Evolutionary conservation across 2,888 invertebrate genomes (phyloP), one percentile per base, ranked within the genome.

Genomic region (Philaethria dido): DNA sequence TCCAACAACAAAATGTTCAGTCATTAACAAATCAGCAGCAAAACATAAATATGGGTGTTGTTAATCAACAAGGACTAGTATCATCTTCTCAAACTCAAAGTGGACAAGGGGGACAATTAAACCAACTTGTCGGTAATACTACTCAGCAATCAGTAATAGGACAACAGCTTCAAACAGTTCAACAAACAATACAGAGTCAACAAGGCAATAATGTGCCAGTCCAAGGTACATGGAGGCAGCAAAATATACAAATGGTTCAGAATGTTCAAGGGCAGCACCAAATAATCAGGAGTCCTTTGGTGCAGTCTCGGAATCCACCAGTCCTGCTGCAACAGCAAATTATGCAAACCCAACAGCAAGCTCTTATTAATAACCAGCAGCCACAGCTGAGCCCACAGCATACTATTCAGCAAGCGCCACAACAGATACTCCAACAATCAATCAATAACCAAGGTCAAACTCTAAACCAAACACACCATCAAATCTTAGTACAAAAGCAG

Each of bases 361-460:
- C 86, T 36, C 75, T 91, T 71, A 86, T 92, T 69, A 89, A 85
- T 77, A 93, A 88, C 68, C 93, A 88, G 68, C 93, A 88, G 70
- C 78, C 86, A 6, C 91, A 92, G 65, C 79, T 93, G 25, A 94
- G 93, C 72, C 94, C 94, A 4, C 94, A 94, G 71, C 92, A 92
- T 68, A 78, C 85, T 33, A 87, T 93, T 18, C 93, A 94, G 74
- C 94, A 94, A 71, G 77, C 88, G 20, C 93, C 93, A 59, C 94
- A 94, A 73, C 94, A 95, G 74, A 90, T 94, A 36, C 89, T 95
- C 29, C 93, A 94, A 80, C 95, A 95, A 74, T 80, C 93, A 77
- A 78, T 94, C 83, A 91, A 92, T 22, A 86, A 92, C 25, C 94
- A 94, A 83, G 92, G 85, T 62, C 94, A 87, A 79, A 83, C 88